These are phyloP conservation scores for Ischnus inquisitorius DNA, from an alignment of 2,888 invertebrate species.

Conservation along the genomic window DNA sequence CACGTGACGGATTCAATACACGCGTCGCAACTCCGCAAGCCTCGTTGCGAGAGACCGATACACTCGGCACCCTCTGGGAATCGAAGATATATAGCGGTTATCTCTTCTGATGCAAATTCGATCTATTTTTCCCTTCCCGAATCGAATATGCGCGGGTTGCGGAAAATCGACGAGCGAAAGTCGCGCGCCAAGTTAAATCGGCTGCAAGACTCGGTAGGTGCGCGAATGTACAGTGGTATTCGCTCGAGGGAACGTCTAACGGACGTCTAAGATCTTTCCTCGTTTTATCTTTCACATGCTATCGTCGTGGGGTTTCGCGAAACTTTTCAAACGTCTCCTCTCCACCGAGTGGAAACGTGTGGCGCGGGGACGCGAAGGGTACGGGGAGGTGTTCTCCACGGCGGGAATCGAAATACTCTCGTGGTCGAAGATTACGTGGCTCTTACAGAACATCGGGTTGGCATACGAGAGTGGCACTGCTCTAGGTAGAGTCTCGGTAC, in stretches of 20 bases:
- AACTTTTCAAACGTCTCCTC: conserved; percentile 40
- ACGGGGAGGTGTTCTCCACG: not conserved
- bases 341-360: conserved; percentile 1
- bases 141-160: not conserved
- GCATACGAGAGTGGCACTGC: conserved; percentile 49
- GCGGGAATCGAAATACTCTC: conserved; percentile 38
- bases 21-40: conserved; percentile 4
- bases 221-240: not conserved
- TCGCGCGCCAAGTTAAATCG: conserved; percentile 13
- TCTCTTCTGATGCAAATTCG: not conserved
- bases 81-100: not conserved
- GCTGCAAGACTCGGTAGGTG: not conserved
- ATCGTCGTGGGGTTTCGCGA: conserved; percentile 19
- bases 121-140: not conserved
- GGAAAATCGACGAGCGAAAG: not conserved
- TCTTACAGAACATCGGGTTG: conserved; percentile 38
- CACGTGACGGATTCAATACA: conserved; percentile 41
- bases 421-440: conserved; percentile 49
- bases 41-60: conserved; percentile 12
- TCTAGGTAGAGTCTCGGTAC: conserved; percentile 1
- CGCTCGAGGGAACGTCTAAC: conserved; percentile 14
- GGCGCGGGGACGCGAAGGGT: not conserved
- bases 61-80: not conserved
- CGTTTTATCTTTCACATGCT: conserved; percentile 11
- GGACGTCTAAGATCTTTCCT: conserved; percentile 10